These are phyloP conservation scores for Cosmia pyralina DNA, from an alignment of 2,888 invertebrate species.

Conservation along the genomic window DNA sequence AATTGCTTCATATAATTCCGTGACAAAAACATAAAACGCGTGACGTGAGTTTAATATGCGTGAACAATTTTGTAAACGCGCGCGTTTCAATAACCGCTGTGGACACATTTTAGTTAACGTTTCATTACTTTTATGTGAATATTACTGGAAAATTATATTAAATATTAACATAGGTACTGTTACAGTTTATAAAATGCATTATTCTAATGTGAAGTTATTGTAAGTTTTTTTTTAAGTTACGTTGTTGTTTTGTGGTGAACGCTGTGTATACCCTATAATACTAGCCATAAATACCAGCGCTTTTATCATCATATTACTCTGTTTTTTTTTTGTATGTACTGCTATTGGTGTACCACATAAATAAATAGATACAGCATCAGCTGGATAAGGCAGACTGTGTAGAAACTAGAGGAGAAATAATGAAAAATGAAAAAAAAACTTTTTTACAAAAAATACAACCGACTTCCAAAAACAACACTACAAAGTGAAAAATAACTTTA, in stretches of 20 bases:
- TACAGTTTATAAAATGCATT: background rate
- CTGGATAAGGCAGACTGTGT: no score
- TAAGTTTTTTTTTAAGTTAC: no score
- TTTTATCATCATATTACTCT: no score
- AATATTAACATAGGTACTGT: slow-evolving; percentile 3
- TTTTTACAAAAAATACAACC: no score
- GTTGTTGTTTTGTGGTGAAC: no score
- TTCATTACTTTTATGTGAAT: slow-evolving; percentile 33
- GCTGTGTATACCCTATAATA: no score
- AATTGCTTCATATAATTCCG: slow-evolving; percentile 51
- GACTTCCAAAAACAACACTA: no score
- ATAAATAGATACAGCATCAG: background rate
- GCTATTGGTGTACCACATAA: no score
- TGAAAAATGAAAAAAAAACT: no score
- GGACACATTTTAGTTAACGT: slow-evolving; percentile 35
- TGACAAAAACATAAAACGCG: slow-evolving; percentile 58
- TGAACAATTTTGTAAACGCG: slow-evolving; percentile 54
- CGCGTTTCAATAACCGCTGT: slow-evolving; percentile 44
- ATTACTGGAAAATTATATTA: slow-evolving; percentile 16
- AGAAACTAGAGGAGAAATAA: background rate
- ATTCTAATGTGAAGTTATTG: background rate
- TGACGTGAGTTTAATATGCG: slow-evolving; percentile 60
- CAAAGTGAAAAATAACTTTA: no score
- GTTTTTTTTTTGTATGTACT: no score
- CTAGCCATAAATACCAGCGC: no score